Conservation (phyloP, 2,797 vertebrate species). For the Mareca penelope region DNA sequence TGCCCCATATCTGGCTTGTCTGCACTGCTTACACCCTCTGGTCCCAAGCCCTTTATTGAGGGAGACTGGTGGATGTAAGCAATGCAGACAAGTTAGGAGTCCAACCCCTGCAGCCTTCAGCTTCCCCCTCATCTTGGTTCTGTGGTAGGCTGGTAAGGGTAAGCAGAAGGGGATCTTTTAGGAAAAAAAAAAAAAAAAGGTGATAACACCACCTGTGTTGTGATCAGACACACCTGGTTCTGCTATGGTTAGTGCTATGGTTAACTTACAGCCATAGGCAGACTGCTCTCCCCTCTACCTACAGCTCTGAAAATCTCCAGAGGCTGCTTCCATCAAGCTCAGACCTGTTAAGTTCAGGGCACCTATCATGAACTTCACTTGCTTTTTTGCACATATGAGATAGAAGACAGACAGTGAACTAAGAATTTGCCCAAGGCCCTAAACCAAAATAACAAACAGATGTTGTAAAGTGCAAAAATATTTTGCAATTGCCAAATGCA, state of each 20-base stretch:
- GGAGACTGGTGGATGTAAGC: not conserved
- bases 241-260: too few species aligned
- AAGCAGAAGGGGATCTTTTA: not conserved
- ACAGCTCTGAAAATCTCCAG: not conserved
- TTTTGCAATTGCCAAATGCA: not conserved
- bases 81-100: fast-evolving
- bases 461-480: not conserved
- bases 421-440: not conserved
- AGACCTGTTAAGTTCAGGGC: not conserved
- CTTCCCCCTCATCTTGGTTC: not conserved
- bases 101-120: not conserved
- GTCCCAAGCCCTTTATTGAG: not conserved
- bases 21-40: not conserved
- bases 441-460: slow-evolving; percentile 11
- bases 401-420: not conserved
- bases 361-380: not conserved
- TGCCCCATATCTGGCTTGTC: not conserved
- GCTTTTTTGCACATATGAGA: not conserved
- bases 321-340: not conserved
- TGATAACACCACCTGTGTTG: not conserved
- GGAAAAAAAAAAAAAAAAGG: not conserved
- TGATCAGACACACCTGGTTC: not conserved
- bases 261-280: not conserved
- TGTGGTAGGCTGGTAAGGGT: fast-evolving
- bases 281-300: not conserved